These are phyloP conservation scores for Siderastrea siderea DNA, from an alignment of 92 coral and sea anemone genomes.

Conservation along the genomic window DNA sequence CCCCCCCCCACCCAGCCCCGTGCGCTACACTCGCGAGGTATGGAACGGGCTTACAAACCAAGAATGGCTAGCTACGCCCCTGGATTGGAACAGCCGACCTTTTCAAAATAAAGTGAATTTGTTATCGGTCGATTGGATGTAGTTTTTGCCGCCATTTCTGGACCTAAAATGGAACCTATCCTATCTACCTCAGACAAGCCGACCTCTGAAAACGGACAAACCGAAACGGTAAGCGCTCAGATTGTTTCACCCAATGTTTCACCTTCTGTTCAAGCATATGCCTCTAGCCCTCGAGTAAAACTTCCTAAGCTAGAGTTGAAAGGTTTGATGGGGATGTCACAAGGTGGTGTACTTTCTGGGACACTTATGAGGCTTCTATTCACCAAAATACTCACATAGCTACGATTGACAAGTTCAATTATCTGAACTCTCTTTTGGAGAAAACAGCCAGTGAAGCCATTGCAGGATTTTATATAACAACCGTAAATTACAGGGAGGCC, in stretches of 20 bases:
- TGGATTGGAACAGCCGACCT: neutral
- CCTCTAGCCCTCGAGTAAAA: neutral
- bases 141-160: slow-evolving; percentile 2
- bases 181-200: slow-evolving; percentile 1
- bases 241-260: slow-evolving; percentile 11
- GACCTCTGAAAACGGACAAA: slow-evolving; percentile 9
- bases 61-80: too few species aligned
- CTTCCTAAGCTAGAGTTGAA: neutral
- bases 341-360: slow-evolving; percentile 69
- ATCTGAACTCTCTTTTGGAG: slow-evolving; percentile 61
- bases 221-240: slow-evolving; percentile 24
- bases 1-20: too few species aligned
- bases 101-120: slow-evolving; percentile 6
- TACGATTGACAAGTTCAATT: slow-evolving; percentile 65
- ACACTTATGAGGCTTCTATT: slow-evolving; percentile 52
- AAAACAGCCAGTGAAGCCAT: slow-evolving; percentile 63
- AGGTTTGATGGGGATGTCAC: slow-evolving; percentile 63
- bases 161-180: neutral
- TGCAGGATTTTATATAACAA: slow-evolving; percentile 57
- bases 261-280: neutral
- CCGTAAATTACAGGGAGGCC: slow-evolving; percentile 73
- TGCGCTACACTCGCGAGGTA: too few species aligned
- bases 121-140: slow-evolving; percentile 31
- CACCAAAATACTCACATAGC: slow-evolving; percentile 58
- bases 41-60: too few species aligned